These are phyloP conservation scores for Creontiades dilutus DNA, from an alignment of 2,888 invertebrate genomes.

Conservation along the genomic window DNA sequence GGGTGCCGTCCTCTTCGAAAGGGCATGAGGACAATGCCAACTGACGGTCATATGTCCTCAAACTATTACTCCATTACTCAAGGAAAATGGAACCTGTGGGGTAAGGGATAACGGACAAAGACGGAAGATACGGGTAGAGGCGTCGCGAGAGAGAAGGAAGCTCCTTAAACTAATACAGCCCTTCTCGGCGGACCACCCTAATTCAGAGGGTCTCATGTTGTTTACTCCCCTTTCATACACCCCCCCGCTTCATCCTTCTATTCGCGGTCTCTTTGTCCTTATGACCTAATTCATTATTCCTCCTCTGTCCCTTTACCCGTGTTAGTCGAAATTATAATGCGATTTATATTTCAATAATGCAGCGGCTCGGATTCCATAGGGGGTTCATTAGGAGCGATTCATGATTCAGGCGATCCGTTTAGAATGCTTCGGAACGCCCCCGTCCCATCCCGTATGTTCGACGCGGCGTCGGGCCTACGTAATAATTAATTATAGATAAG, in stretches of 20 bases:
- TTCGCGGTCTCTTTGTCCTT: not conserved
- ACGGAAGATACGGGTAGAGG: not conserved
- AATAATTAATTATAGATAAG: not conserved
- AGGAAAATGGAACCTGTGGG: not conserved
- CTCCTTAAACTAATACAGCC: constrained; percentile 1
- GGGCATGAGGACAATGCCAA: not conserved
- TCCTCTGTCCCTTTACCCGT: not conserved
- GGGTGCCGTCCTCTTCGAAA: constrained; percentile 23
- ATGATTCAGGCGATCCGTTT: not conserved
- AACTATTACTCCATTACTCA: constrained; percentile 1
- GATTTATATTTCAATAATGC: constrained; percentile 1
- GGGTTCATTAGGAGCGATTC: not conserved
- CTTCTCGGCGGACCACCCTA: not conserved
- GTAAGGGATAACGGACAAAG: not conserved
- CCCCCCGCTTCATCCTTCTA: not conserved
- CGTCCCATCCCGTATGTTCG: not conserved
- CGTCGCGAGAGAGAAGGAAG: not conserved
- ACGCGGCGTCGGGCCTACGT: not conserved
- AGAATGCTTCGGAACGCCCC: not conserved
- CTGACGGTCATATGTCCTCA: not conserved
- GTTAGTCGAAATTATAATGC: not conserved
- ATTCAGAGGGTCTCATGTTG: not conserved
- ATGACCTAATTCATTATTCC: not conserved
- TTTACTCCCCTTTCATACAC: not conserved
- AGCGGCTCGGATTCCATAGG: not conserved